Percentiles rank a stretch among this genome's conserved stretches.
phyloP scores from a whole-genome alignment of 2,113 vertebrate genomes.

The Malaclemys terrapin region DNA sequence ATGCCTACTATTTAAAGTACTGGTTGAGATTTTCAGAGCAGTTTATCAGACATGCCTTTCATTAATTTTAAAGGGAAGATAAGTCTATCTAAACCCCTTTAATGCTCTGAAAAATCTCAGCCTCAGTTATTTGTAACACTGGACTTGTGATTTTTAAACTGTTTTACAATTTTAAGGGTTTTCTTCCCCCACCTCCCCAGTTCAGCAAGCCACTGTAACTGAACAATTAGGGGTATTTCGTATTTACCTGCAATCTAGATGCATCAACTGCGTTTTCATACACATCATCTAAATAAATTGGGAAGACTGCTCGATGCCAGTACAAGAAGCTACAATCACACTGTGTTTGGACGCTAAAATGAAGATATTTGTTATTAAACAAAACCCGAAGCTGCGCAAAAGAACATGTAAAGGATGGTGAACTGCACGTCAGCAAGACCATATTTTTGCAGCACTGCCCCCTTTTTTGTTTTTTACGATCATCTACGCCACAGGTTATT shows the following conservation, averaged over 20 bases:
- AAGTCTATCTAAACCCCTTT: not conserved
- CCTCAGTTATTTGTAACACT: not conserved
- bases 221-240: not conserved
- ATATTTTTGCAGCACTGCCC: not conserved
- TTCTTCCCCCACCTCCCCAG: not conserved
- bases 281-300: conserved; percentile 98
- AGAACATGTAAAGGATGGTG: not conserved
- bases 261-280: conserved; percentile 96
- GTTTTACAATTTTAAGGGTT: not conserved
- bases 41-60: not conserved
- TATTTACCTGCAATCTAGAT: conserved; percentile 93
- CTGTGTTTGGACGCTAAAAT: conserved; percentile 88
- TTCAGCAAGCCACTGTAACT: not conserved
- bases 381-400: conserved; percentile 16
- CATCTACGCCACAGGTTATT: not conserved
- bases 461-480: not conserved
- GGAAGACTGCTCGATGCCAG: conserved; percentile 97
- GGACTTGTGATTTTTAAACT: not conserved
- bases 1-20: not conserved
- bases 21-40: not conserved
- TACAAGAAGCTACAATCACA: conserved; percentile 97
- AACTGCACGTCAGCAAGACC: not conserved
- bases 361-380: conserved; percentile 52
- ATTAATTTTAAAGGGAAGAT: not conserved
- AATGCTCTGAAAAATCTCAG: not conserved